Conservation (phyloP, 2,113 vertebrate genomes). For the Spea multiplicata region DNA sequence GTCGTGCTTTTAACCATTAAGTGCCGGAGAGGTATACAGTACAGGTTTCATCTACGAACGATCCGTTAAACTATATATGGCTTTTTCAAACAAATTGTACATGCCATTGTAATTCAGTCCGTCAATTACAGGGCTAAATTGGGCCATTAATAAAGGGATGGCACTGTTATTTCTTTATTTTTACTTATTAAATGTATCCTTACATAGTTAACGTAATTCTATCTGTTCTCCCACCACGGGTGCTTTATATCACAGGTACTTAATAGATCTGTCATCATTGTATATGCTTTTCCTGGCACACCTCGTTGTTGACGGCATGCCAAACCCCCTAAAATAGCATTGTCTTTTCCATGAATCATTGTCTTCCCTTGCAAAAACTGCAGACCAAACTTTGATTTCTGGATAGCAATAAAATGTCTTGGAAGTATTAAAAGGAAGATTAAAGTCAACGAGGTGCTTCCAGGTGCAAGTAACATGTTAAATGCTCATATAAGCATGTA, state of each 20-base stretch:
- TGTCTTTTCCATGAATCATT: slow-evolving; percentile 47
- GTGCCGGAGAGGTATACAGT: background rate
- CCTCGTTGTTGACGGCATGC: slow-evolving; percentile 56
- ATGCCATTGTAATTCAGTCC: background rate
- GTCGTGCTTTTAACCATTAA: slow-evolving; percentile 11
- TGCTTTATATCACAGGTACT: slow-evolving; percentile 57
- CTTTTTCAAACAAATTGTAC: background rate
- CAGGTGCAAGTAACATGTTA: slow-evolving; percentile 14
- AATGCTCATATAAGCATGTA: background rate
- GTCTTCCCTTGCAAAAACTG: slow-evolving; percentile 29
- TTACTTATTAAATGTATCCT: slow-evolving; percentile 27
- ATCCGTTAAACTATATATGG: background rate
- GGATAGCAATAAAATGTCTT: slow-evolving; percentile 48
- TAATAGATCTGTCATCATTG: slow-evolving; percentile 57
- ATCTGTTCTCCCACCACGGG: slow-evolving; percentile 29
- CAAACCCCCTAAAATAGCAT: slow-evolving; percentile 48
- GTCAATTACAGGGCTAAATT: slow-evolving; percentile 7
- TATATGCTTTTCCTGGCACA: slow-evolving; percentile 58
- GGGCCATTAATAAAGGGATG: slow-evolving; percentile 20
- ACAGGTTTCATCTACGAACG: background rate
- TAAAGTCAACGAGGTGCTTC: slow-evolving; percentile 38
- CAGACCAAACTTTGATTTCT: slow-evolving; percentile 47
- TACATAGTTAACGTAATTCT: slow-evolving; percentile 27
- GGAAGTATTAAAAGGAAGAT: slow-evolving; percentile 38
- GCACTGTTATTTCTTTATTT: slow-evolving; percentile 25